Percentiles rank a stretch among this genome's conserved stretches.
phyloP scores from a whole-genome alignment of 2,113 vertebrate genomes.

The Chinchilla lanigera region DNA sequence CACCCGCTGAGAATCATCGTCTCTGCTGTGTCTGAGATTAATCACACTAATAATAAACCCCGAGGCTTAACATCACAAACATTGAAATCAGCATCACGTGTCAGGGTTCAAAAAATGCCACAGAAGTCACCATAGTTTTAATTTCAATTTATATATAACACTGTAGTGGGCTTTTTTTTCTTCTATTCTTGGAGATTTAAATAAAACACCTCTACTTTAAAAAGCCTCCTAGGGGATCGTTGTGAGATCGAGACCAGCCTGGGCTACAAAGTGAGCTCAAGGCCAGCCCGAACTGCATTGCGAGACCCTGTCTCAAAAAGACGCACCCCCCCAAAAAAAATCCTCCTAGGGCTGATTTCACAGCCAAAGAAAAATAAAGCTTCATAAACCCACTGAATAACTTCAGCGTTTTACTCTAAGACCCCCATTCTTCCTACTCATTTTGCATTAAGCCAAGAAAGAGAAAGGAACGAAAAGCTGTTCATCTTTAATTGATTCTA shows the following conservation, averaged over 20 bases:
- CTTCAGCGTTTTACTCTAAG: slow-evolving; percentile 49
- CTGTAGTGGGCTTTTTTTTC: slow-evolving; percentile 11
- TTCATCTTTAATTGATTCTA: slow-evolving; percentile 60
- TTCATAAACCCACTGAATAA: slow-evolving; percentile 58
- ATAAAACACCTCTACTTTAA: slow-evolving; percentile 57
- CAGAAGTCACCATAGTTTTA: slow-evolving; percentile 39
- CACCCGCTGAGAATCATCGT: not conserved
- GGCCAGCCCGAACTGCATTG: too few species aligned
- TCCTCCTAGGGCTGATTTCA: slow-evolving; percentile 1
- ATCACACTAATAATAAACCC: not conserved
- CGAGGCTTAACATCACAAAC: not conserved
- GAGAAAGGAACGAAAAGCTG: slow-evolving; percentile 62
- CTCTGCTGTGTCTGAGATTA: not conserved
- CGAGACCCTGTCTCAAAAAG: too few species aligned
- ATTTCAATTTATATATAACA: slow-evolving; percentile 47
- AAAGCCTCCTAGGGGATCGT: slow-evolving; percentile 7
- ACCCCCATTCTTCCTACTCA: slow-evolving; percentile 26
- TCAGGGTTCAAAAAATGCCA: not conserved
- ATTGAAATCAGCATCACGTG: not conserved
- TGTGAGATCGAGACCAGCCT: too few species aligned
- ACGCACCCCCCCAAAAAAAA: too few species aligned
- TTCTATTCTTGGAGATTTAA: slow-evolving; percentile 47
- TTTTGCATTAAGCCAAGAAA: slow-evolving; percentile 63
- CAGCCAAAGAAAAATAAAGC: slow-evolving; percentile 69
- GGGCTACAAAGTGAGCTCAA: too few species aligned